Percentiles rank a stretch among this genome's conserved stretches.
These are phyloP conservation scores for Microcebus murinus DNA, from an alignment of 2,113 vertebrate species.

Conservation along the genomic window DNA sequence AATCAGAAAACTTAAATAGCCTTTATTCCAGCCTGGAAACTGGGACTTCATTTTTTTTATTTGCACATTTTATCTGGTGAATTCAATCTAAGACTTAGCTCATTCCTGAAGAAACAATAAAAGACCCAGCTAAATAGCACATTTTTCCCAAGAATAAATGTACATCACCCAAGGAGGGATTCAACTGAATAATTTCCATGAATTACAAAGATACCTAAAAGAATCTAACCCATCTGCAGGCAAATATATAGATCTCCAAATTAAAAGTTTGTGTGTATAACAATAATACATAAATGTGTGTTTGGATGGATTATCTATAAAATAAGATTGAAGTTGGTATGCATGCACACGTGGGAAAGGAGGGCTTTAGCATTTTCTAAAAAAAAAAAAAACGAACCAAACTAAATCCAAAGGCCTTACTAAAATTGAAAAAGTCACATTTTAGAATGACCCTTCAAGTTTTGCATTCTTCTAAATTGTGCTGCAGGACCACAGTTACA, in stretches of 20 bases:
- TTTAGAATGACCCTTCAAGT: not conserved
- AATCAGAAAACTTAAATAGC: not conserved
- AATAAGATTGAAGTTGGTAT: not conserved
- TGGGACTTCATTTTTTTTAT: not conserved
- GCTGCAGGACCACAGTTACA: not conserved
- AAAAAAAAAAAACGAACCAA: not conserved
- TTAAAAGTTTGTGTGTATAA: not conserved
- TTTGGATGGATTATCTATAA: not conserved
- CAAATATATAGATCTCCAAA: not conserved
- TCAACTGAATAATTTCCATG: not conserved
- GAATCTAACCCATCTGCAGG: not conserved
- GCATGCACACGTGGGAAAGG: not conserved
- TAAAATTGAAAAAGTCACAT: not conserved
- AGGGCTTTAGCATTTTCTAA: not conserved
- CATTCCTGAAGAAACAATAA: not conserved
- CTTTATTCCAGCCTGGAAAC: not conserved
- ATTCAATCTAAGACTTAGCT: not conserved
- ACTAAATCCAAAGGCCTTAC: not conserved
- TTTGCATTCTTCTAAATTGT: not conserved
- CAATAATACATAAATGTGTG: slow-evolving; percentile 12
- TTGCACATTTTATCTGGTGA: not conserved
- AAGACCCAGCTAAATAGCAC: not conserved
- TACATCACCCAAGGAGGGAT: not conserved
- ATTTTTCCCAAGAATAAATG: not conserved
- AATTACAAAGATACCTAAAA: not conserved